These are phyloP conservation scores for Cepaea hortensis DNA, from an alignment of 2,888 invertebrate genomes.

Conservation along the genomic window DNA sequence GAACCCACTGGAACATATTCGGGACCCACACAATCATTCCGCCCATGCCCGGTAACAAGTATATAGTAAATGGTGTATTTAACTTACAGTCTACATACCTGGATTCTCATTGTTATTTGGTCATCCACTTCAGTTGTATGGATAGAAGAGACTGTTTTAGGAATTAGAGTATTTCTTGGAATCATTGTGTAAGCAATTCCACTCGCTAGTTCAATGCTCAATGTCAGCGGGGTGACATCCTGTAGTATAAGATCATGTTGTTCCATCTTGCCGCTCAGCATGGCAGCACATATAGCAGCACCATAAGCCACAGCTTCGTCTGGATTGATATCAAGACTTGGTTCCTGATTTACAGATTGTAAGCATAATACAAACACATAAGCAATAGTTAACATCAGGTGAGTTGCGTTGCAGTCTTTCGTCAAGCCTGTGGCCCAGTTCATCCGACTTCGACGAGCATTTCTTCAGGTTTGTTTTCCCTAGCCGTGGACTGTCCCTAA, in stretches of 20 bases:
- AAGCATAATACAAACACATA: neutral
- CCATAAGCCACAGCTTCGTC: conserved; percentile 78
- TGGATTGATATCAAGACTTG: no score
- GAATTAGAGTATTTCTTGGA: conserved; percentile 77
- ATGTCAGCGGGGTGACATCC: conserved; percentile 76
- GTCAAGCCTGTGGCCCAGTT: no score
- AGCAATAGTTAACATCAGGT: no score
- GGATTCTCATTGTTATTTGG: conserved; percentile 98
- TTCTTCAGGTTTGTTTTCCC: no score
- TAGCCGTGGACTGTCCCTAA: no score
- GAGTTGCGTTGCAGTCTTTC: no score
- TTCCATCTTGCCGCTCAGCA: conserved; percentile 83
- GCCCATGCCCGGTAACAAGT: no score
- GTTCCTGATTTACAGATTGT: conserved; percentile 77
- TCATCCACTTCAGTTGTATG: conserved; percentile 99
- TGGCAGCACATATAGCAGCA: conserved; percentile 98
- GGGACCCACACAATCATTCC: no score
- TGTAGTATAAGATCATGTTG: no score
- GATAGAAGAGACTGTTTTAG: conserved; percentile 97
- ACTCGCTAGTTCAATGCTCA: conserved; percentile 99
- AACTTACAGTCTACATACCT: conserved; percentile 74
- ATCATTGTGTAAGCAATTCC: conserved; percentile 99
- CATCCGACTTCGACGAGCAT: no score
- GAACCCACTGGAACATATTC: no score
- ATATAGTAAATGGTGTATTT: neutral